Evolutionary conservation across 1,140 invertebrate genomes (phyloP).

Genomic region (Pseudomyrmex sp.): DNA sequence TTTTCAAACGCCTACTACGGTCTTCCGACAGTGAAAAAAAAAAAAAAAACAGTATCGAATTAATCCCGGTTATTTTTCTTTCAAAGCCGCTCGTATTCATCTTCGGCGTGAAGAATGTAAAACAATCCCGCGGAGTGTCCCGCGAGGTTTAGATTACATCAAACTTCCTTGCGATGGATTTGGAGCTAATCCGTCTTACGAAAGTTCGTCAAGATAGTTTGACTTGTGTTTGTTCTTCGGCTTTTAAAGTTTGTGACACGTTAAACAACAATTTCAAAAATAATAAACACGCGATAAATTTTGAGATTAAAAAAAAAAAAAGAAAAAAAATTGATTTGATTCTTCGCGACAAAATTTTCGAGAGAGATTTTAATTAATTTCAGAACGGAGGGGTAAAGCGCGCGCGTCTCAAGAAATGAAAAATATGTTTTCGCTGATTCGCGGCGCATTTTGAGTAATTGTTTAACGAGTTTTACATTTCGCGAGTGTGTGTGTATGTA

Average conservation of each 20-base stretch:
- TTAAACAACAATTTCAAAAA: background rate
- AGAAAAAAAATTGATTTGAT: background rate
- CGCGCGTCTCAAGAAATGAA: too few relatives aligned
- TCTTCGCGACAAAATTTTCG: background rate
- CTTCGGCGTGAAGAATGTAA: conserved; percentile 16
- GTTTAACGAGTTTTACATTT: background rate
- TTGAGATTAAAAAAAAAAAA: too few relatives aligned
- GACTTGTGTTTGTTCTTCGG: background rate
- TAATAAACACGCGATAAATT: too few relatives aligned
- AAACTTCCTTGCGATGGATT: conserved; percentile 1
- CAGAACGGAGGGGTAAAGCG: background rate
- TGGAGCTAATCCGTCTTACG: conserved; percentile 7
- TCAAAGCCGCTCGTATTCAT: background rate
- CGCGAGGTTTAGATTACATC: background rate
- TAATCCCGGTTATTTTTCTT: conserved; percentile 41
- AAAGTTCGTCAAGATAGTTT: background rate
- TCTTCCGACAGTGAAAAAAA: background rate
- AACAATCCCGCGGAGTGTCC: conserved; percentile 3
- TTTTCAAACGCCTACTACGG: background rate
- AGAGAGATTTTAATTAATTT: background rate
- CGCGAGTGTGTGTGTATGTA: too few relatives aligned
- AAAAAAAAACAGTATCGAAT: background rate
- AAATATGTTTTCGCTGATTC: too few relatives aligned
- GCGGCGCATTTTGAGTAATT: conserved; percentile 21
- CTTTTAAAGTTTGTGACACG: background rate